Evolutionary conservation across 2,888 invertebrate genomes (phyloP).

Genomic region (Sycophila texana): DNA sequence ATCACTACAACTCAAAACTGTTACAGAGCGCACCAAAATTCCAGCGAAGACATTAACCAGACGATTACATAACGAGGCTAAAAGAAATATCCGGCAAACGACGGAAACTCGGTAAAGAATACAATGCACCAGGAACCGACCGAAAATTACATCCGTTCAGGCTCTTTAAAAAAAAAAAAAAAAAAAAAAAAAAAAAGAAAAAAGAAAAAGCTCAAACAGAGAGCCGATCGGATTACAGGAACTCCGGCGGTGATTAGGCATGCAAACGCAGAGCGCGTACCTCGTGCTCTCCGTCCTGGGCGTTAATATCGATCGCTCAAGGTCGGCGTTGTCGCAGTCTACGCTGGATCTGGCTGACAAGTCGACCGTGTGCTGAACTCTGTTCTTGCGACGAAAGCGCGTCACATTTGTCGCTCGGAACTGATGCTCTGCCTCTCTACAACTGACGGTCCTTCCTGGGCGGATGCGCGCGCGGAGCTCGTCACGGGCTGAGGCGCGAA

Average conservation of each 20-base stretch:
- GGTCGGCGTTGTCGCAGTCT: constrained; percentile 37
- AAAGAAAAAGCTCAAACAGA: neutral
- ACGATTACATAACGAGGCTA: too few species aligned
- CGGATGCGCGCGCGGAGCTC: neutral
- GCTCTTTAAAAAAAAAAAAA: neutral
- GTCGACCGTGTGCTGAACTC: neutral
- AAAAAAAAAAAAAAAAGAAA: too few species aligned
- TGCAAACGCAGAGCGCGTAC: neutral
- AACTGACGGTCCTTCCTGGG: too few species aligned
- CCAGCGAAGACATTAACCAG: too few species aligned
- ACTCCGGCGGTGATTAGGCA: neutral
- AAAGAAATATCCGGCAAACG: too few species aligned
- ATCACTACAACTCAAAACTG: neutral
- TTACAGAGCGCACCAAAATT: too few species aligned
- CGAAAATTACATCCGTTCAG: neutral
- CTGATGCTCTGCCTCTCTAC: too few species aligned
- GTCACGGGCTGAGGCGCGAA: constrained; percentile 44
- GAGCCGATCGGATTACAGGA: neutral
- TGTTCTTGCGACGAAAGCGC: neutral
- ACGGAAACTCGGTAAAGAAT: neutral
- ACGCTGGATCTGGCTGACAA: constrained; percentile 33
- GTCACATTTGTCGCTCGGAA: neutral
- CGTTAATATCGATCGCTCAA: constrained; percentile 26
- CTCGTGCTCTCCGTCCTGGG: constrained; percentile 15
- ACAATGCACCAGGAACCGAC: neutral